Evolutionary conservation across 2,888 invertebrate genomes (phyloP).

Genomic region (Anticlea derivata): DNA sequence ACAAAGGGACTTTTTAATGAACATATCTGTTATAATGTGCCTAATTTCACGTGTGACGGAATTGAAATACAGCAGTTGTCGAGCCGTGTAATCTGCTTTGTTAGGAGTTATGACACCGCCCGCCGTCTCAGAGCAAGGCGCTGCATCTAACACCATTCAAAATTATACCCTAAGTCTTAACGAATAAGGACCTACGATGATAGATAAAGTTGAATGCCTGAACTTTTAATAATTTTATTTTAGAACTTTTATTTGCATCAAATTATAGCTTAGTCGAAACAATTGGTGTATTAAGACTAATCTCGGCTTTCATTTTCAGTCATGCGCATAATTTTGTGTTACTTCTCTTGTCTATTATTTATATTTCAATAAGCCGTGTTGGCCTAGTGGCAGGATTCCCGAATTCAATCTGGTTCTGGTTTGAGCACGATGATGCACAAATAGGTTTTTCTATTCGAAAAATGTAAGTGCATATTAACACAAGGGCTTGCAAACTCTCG

Average conservation of each 20-base stretch:
- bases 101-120: slow-evolving; percentile 25
- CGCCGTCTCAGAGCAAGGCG: not conserved
- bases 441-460: too few species aligned
- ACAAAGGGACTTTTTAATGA: too few species aligned
- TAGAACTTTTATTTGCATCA: slow-evolving; percentile 29
- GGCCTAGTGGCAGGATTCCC: too few species aligned
- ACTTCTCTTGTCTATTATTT: not conserved
- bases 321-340: slow-evolving; percentile 15
- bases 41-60: too few species aligned
- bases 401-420: too few species aligned
- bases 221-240: slow-evolving; percentile 30
- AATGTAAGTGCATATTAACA: too few species aligned
- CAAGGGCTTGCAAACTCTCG: too few species aligned
- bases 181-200: not conserved
- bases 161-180: slow-evolving; percentile 13
- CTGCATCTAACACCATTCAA: not conserved
- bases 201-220: not conserved
- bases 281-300: slow-evolving; percentile 31
- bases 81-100: slow-evolving; percentile 33
- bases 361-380: too few species aligned
- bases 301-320: slow-evolving; percentile 27
- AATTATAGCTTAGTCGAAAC: slow-evolving; percentile 31
- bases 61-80: slow-evolving; percentile 19
- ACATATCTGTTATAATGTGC: too few species aligned
- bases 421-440: too few species aligned